Base-by-base conservation (phyloP, 2,888 invertebrate genomes). In the Drosophila rellima region DNA sequence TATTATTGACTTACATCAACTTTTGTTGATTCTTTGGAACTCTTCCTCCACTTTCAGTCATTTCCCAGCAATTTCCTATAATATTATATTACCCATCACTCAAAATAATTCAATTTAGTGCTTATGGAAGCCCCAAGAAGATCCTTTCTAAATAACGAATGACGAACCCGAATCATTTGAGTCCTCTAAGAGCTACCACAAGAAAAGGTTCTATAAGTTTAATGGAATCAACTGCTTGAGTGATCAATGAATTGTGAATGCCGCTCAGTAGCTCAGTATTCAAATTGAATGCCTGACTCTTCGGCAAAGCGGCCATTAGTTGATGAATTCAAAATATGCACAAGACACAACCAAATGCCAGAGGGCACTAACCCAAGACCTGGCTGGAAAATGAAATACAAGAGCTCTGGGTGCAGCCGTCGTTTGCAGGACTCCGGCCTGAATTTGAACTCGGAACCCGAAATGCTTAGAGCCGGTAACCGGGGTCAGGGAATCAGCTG, bases 401-500 rank as follows among this genome's bases (percentile, higher is more conserved):
- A 83, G 83, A 82, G 70, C 68, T 80, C 68, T 82, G 82, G 80
- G 80, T 74, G 82, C 85, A 84, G 84, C 82, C 80, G 78, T 68
- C 65, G 40, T 37, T 11, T 26, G 40, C 31, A 68, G 68, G 54
- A 64, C 59, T 56, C 17, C 11, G 20, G 35, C 7, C 31, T 15
- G 40, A 62, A 37, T 13, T 15, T 42, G 35, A 67, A 26, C 33
- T 39, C 33, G 37, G 57, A 61, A 37, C 15, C 23, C 48, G 35
- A 72, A 40, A 44, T 26, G 7, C 50, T 44, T 26, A 23, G 57
- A 33, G 59, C 51, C 71, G 65, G 72, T 63, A 61, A 60, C 65
- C 80, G 26, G 78, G 85, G 82, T 81, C 85, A 85, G 86, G 78
- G 78, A 85, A 83, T 83, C 86, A 83, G 83, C 83, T 83, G 83